A percentile compares a stretch with the other conserved stretches of the same genome.
phyloP scores from a whole-genome alignment of 2,888 invertebrate genomes.

The Tridacna crocea region DNA sequence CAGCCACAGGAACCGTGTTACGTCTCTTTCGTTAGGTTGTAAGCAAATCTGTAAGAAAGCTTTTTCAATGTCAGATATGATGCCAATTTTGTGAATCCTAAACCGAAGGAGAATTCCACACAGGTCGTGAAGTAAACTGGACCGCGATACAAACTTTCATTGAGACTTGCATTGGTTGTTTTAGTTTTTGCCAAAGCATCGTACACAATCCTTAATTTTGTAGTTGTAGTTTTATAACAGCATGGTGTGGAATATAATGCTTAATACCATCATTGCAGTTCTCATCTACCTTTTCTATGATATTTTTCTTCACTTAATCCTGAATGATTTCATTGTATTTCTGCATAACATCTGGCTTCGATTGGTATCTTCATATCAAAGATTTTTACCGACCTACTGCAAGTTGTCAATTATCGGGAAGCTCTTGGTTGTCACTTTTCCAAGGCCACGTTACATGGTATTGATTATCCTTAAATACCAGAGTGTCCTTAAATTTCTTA shows the following conservation, averaged over 20 bases:
- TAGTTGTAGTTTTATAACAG: slow-evolving; percentile 35
- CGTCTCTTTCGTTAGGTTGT: slow-evolving; percentile 34
- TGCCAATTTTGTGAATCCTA: slow-evolving; percentile 21
- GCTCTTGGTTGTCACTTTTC: slow-evolving; percentile 30
- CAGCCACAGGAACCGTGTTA: slow-evolving; percentile 47
- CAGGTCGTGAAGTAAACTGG: slow-evolving; percentile 40
- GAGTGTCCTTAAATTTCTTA: slow-evolving; percentile 28
- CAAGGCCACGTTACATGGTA: slow-evolving; percentile 46
- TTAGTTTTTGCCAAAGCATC: slow-evolving; percentile 32
- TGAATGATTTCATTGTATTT: slow-evolving; percentile 32
- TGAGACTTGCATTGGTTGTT: slow-evolving; percentile 33
- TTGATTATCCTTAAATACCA: slow-evolving; percentile 26
- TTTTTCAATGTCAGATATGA: slow-evolving; percentile 50
- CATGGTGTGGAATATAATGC: slow-evolving; percentile 43
- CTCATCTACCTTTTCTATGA: slow-evolving; percentile 30
- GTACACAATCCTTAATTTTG: slow-evolving; percentile 38
- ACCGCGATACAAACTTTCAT: slow-evolving; percentile 37
- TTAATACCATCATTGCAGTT: not conserved
- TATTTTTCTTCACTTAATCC: slow-evolving; percentile 23
- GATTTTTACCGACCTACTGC: slow-evolving; percentile 33
- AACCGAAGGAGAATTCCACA: slow-evolving; percentile 44
- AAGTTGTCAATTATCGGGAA: slow-evolving; percentile 32
- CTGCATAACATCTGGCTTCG: slow-evolving; percentile 20
- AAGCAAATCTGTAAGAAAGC: slow-evolving; percentile 34
- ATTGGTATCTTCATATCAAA: slow-evolving; percentile 3